Percentiles rank a stretch among this genome's conserved stretches.
These are phyloP conservation scores for Sprattus sprattus DNA, from an alignment of 2,113 vertebrate species.

Conservation along the genomic window DNA sequence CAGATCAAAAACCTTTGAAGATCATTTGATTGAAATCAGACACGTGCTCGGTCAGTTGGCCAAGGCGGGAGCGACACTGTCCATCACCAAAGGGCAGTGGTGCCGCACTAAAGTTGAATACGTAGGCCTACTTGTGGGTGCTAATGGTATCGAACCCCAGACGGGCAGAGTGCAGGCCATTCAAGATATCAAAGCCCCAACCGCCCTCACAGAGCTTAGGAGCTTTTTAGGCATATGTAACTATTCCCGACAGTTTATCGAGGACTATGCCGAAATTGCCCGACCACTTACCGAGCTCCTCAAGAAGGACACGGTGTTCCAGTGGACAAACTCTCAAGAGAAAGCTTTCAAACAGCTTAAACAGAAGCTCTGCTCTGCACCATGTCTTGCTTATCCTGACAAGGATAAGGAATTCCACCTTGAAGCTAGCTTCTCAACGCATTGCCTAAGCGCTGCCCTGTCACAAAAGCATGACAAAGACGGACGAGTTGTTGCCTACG, in stretches of 20 bases:
- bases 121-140: background rate
- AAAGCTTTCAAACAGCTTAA: conserved; percentile 8
- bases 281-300: conserved; percentile 23
- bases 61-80: background rate
- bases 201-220: background rate
- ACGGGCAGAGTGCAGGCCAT: background rate
- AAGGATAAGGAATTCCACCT: conserved; percentile 22
- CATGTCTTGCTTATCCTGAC: conserved; percentile 32
- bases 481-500: conserved; percentile 25
- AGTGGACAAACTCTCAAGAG: background rate
- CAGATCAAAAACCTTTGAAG: background rate
- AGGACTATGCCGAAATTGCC: conserved; percentile 26
- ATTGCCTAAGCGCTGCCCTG: conserved; percentile 26
- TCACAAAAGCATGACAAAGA: conserved; percentile 30
- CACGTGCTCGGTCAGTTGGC: background rate
- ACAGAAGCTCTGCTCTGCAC: conserved; percentile 1
- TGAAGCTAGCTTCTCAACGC: conserved; percentile 26
- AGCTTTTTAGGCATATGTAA: conserved; percentile 36
- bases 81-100: background rate
- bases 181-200: conserved; percentile 9
- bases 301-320: background rate
- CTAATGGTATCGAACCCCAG: conserved; percentile 26
- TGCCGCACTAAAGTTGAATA: conserved; percentile 27
- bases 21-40: background rate
- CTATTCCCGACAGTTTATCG: conserved; percentile 28